Evolutionary conservation across 2,888 invertebrate genomes (phyloP).

Genomic region (Thymelicus sylvestris): DNA sequence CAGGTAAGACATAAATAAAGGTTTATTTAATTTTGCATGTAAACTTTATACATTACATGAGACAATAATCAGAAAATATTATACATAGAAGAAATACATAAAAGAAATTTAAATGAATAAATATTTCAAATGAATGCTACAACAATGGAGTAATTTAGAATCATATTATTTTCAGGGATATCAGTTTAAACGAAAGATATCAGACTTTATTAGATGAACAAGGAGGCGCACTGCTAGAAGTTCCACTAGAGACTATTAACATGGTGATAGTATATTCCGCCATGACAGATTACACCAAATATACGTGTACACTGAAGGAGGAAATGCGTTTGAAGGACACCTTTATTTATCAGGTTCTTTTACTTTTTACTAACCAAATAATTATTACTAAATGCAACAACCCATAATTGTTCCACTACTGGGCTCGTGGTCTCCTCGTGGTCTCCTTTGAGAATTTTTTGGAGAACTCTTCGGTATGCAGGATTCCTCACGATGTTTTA

Average conservation of each 20-base stretch:
- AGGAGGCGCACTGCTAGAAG: conserved; percentile 49
- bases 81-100: too few species aligned
- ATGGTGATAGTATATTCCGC: conserved; percentile 80
- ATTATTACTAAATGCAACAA: too few species aligned
- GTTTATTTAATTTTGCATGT: too few species aligned
- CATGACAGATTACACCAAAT: conserved; percentile 81
- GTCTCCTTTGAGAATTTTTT: too few species aligned
- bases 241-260: conserved; percentile 52
- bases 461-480: too few species aligned
- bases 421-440: too few species aligned
- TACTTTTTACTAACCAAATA: background rate
- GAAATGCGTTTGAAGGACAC: conserved; percentile 80
- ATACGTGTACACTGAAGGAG: conserved; percentile 67
- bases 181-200: conserved; percentile 61
- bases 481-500: too few species aligned
- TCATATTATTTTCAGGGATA: conserved; percentile 53
- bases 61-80: too few species aligned
- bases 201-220: conserved; percentile 63
- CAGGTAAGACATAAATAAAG: conserved; percentile 49
- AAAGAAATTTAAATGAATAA: too few species aligned
- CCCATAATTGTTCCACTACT: too few species aligned
- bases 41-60: too few species aligned
- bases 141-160: background rate
- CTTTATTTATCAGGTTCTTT: conserved; percentile 78
- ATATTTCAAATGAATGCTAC: background rate